These are phyloP conservation scores for Protonemura montana DNA, from an alignment of 2,888 invertebrate species.

Conservation along the genomic window DNA sequence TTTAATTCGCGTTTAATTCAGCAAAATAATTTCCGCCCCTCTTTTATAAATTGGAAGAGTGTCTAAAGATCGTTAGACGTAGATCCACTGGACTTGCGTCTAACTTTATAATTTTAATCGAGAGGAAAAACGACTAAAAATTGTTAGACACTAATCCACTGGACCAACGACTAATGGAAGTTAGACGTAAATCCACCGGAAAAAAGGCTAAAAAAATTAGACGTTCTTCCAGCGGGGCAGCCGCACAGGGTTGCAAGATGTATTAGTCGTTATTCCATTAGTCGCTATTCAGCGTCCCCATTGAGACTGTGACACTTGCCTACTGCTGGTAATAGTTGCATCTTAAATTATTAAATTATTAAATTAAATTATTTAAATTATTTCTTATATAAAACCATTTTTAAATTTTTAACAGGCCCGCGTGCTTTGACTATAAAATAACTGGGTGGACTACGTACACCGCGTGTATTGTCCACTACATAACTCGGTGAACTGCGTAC, in stretches of 20 bases:
- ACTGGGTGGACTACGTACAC: no score
- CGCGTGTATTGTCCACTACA: no score
- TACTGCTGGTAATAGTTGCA: no score
- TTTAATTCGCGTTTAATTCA: conserved; percentile 7
- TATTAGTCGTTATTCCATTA: conserved; percentile 4
- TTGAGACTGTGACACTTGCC: no score
- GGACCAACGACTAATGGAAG: background rate
- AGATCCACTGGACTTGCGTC: background rate
- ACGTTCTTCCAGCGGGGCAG: background rate
- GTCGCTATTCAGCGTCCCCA: background rate
- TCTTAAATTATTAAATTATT: no score
- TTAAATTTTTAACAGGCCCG: no score
- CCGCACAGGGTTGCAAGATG: background rate
- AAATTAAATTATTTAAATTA: no score
- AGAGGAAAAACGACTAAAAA: background rate
- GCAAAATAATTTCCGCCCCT: background rate
- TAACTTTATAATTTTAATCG: background rate
- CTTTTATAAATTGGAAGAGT: background rate
- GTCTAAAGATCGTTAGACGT: background rate
- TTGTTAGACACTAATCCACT: background rate
- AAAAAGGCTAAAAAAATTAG: background rate
- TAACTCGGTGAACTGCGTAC: no score
- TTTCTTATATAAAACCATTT: no score
- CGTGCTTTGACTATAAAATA: no score
- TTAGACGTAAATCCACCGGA: background rate